Evolutionary conservation across 2,113 vertebrate genomes (phyloP).

Genomic region (Varanus komodoensis): DNA sequence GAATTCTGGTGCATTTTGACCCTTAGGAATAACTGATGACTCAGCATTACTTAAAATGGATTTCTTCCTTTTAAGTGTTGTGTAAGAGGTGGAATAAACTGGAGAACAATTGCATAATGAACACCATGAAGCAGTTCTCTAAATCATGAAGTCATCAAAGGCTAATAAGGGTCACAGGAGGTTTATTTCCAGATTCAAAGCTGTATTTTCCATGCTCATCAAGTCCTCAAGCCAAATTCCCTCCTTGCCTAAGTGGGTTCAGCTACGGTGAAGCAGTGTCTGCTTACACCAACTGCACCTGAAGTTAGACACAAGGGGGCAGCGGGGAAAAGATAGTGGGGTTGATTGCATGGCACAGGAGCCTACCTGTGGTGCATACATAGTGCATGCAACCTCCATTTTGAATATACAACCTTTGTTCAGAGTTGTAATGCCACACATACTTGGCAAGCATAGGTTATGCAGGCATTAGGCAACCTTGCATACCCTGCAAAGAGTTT

Average conservation of each 20-base stretch:
- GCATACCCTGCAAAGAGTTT: no score
- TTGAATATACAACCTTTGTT: no score
- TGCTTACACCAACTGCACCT: background rate
- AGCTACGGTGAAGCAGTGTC: slow-evolving; percentile 1
- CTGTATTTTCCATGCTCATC: slow-evolving; percentile 25
- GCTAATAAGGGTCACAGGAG: slow-evolving; percentile 15
- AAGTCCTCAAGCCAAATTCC: slow-evolving; percentile 16
- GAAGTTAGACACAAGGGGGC: background rate
- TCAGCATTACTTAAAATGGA: background rate
- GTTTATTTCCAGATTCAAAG: slow-evolving; percentile 10
- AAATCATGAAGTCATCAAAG: slow-evolving; percentile 5
- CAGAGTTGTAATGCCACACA: no score
- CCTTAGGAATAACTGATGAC: background rate
- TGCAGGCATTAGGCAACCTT: no score
- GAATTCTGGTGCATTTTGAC: background rate
- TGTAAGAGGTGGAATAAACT: background rate
- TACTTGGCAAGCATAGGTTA: no score
- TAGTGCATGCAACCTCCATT: no score
- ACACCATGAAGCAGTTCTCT: background rate
- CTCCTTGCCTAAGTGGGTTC: slow-evolving; percentile 3
- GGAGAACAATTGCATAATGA: background rate
- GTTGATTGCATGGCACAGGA: no score
- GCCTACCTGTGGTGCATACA: no score
- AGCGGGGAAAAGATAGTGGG: no score
- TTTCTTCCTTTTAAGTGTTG: slow-evolving; percentile 6